phyloP scores from a whole-genome alignment of 2,888 invertebrate genomes.

The Beris morrisii region DNA sequence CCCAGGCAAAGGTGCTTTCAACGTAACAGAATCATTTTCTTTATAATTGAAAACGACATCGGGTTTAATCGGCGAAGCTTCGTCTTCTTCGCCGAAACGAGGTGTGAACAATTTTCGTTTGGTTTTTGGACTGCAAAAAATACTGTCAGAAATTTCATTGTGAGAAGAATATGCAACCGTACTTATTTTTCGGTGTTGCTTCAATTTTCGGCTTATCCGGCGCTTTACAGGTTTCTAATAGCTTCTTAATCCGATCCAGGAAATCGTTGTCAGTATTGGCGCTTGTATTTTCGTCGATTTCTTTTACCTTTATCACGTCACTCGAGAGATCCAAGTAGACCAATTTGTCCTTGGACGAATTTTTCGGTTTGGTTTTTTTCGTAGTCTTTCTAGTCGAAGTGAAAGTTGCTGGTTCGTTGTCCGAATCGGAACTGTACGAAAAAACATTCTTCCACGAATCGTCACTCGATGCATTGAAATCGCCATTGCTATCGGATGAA shows the following conservation, averaged over 20 bases:
- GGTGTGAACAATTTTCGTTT: slow-evolving; percentile 52
- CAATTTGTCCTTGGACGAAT: slow-evolving; percentile 40
- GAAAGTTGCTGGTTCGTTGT: slow-evolving; percentile 1
- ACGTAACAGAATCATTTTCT: slow-evolving; percentile 21
- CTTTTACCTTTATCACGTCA: slow-evolving; percentile 47
- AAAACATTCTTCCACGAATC: slow-evolving; percentile 17
- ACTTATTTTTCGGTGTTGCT: slow-evolving; percentile 42
- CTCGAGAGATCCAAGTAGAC: slow-evolving; percentile 52
- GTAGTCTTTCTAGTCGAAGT: slow-evolving; percentile 5
- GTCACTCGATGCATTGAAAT: slow-evolving; percentile 16
- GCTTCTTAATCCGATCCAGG: slow-evolving; percentile 45
- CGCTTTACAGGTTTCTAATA: slow-evolving; percentile 46
- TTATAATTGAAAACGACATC: slow-evolving; percentile 29
- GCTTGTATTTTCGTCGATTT: slow-evolving; percentile 41
- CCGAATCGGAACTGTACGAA: slow-evolving; percentile 13
- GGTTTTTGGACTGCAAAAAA: slow-evolving; percentile 37
- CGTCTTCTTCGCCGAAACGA: slow-evolving; percentile 46
- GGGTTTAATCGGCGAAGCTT: slow-evolving; percentile 35
- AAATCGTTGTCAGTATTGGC: slow-evolving; percentile 46
- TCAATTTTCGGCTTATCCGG: slow-evolving; percentile 46
- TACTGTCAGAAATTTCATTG: neutral
- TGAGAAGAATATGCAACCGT: neutral
- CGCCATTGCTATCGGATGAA: neutral
- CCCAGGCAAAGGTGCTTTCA: slow-evolving; percentile 40
- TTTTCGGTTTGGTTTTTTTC: slow-evolving; percentile 24